phyloP scores from a whole-genome alignment of 2,888 invertebrate species.

The Chrysomela aeneicollis region DNA sequence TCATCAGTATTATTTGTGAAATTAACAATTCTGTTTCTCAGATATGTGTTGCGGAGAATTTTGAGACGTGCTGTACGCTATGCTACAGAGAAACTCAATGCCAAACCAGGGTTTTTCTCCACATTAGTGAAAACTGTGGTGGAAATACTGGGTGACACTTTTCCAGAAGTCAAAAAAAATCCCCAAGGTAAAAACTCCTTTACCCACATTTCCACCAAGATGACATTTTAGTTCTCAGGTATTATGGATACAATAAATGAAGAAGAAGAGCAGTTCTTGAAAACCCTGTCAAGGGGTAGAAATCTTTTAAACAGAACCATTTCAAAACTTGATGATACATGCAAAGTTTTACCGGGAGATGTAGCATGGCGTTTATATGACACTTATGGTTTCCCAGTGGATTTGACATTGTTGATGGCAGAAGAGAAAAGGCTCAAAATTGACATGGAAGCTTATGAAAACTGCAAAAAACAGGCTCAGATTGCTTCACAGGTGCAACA shows the following conservation, averaged over 20 bases:
- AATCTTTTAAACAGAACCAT: conserved; percentile 91
- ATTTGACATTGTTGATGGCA: conserved; percentile 96
- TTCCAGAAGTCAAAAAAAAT: conserved; percentile 86
- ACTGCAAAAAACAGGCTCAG: conserved; percentile 88
- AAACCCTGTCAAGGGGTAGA: conserved; percentile 90
- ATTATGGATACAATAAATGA: conserved; percentile 96
- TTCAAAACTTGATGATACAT: conserved; percentile 71
- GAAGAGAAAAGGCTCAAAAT: conserved; percentile 92
- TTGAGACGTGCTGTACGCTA: conserved; percentile 94
- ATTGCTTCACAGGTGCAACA: conserved; percentile 77
- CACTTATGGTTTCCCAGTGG: conserved; percentile 98
- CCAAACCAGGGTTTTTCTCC: conserved; percentile 94
- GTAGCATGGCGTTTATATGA: conserved; percentile 98
- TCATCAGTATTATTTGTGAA: conserved; percentile 18
- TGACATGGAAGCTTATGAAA: conserved; percentile 91
- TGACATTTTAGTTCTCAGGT: conserved; percentile 47
- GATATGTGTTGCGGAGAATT: conserved; percentile 93
- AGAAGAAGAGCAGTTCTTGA: conserved; percentile 97
- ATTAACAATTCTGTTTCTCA: conserved; percentile 37
- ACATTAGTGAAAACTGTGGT: conserved; percentile 90
- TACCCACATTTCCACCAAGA: background rate
- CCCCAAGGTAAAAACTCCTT: conserved; percentile 68
- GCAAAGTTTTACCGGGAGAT: conserved; percentile 86
- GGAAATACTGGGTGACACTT: conserved; percentile 79
- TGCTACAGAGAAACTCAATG: conserved; percentile 95